Conservation (phyloP, 1,140 invertebrate genomes). For the Dendroctonus valens region DNA sequence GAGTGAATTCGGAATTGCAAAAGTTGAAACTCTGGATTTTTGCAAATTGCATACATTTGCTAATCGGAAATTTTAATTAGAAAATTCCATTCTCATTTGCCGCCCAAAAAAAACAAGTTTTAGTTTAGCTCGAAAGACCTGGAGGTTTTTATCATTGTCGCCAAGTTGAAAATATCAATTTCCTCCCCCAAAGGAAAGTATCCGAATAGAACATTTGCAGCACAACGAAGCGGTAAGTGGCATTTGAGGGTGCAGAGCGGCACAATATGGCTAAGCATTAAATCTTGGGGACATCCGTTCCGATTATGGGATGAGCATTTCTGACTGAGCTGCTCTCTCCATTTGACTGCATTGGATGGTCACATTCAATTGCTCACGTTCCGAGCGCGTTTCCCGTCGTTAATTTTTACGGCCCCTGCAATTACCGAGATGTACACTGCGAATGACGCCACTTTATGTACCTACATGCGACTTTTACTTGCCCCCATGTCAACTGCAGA, state of each 20-base stretch:
- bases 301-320: constrained; percentile 32
- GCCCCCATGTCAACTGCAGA: constrained; percentile 18
- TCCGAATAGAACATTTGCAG: no score
- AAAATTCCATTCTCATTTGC: no score
- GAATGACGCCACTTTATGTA: constrained; percentile 39
- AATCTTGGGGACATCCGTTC: constrained; percentile 38
- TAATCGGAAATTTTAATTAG: no score
- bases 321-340: constrained; percentile 36
- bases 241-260: constrained; percentile 36
- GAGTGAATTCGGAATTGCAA: constrained; percentile 13
- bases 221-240: constrained; percentile 35
- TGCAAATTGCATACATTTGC: no score
- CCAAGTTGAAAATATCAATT: no score
- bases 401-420: constrained; percentile 47
- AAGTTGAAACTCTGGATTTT: no score
- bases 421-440: constrained; percentile 43
- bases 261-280: constrained; percentile 38
- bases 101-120: no score
- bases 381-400: constrained; percentile 48
- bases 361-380: constrained; percentile 49
- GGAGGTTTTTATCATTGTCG: no score
- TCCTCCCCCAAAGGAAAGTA: no score
- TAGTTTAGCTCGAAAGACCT: no score
- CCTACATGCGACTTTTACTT: constrained; percentile 24
- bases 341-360: constrained; percentile 41